Conservation (phyloP, 2,888 invertebrate genomes). For the Tipula unca region DNA sequence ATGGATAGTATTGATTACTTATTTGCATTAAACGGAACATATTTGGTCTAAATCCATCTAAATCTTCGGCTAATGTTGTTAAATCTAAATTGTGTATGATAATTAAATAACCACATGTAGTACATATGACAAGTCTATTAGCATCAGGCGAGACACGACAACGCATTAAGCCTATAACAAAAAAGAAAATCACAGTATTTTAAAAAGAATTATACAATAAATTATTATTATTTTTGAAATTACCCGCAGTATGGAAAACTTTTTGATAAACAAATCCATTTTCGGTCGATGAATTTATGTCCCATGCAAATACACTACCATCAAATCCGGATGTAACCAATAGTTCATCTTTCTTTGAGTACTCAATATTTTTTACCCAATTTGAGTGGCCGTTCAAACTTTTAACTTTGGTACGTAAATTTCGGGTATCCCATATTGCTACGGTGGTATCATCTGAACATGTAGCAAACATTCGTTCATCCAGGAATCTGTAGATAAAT, state of each 20-base stretch:
- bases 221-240: slow-evolving; percentile 23
- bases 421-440: slow-evolving; percentile 87
- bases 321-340: slow-evolving; percentile 89
- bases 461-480: slow-evolving; percentile 79
- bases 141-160: slow-evolving; percentile 81
- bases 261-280: slow-evolving; percentile 67
- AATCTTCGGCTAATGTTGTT: slow-evolving; percentile 65
- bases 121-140: slow-evolving; percentile 81
- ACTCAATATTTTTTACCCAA: slow-evolving; percentile 96
- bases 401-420: slow-evolving; percentile 65
- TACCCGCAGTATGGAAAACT: slow-evolving; percentile 73
- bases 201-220: neutral
- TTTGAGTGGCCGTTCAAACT: slow-evolving; percentile 80
- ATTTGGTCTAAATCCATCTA: slow-evolving; percentile 80
- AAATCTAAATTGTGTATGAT: slow-evolving; percentile 83
- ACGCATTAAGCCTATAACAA: slow-evolving; percentile 57
- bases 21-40: slow-evolving; percentile 83
- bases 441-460: slow-evolving; percentile 92
- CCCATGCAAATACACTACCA: slow-evolving; percentile 90
- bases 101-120: slow-evolving; percentile 82
- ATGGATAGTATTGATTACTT: slow-evolving; percentile 71
- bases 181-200: neutral
- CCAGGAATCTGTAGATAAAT: slow-evolving; percentile 63
- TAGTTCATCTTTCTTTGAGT: slow-evolving; percentile 71
- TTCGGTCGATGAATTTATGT: slow-evolving; percentile 78